phyloP scores from a whole-genome alignment of 2,113 vertebrate species.

The Hydrolagus affinis region DNA sequence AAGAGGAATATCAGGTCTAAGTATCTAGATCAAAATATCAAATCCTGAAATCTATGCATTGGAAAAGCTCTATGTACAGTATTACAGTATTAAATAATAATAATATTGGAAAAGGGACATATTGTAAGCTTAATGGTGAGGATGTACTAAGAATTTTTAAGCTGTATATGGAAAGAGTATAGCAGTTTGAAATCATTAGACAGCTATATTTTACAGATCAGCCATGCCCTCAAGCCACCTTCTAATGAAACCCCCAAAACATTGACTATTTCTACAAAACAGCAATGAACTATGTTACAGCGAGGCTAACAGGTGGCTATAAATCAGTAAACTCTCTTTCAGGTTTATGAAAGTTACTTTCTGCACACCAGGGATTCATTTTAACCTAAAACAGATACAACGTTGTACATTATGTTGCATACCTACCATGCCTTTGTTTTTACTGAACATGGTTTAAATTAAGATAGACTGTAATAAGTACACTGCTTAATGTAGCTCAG shows the following conservation, averaged over 20 bases:
- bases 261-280: conserved; percentile 47
- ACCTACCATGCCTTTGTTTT: conserved; percentile 46
- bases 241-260: conserved; percentile 58
- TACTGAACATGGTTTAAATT: conserved; percentile 57
- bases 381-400: conserved; percentile 58
- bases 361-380: conserved; percentile 46
- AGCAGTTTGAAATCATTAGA: conserved; percentile 56
- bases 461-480: conserved; percentile 46
- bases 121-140: not conserved
- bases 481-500: conserved; percentile 49
- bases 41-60: not conserved
- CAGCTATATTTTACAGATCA: conserved; percentile 59
- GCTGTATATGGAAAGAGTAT: not conserved
- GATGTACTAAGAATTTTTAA: not conserved
- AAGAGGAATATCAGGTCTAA: no score
- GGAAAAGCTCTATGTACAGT: not conserved
- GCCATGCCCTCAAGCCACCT: conserved; percentile 52
- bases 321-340: conserved; percentile 48
- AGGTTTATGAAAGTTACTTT: conserved; percentile 51
- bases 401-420: conserved; percentile 41
- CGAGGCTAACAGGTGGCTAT: conserved; percentile 52
- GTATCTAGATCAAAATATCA: not conserved
- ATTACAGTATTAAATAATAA: not conserved
- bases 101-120: no score
- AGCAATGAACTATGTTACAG: conserved; percentile 44